These are phyloP conservation scores for Neodiprion lecontei DNA, from an alignment of 1,140 invertebrate species.

Conservation along the genomic window DNA sequence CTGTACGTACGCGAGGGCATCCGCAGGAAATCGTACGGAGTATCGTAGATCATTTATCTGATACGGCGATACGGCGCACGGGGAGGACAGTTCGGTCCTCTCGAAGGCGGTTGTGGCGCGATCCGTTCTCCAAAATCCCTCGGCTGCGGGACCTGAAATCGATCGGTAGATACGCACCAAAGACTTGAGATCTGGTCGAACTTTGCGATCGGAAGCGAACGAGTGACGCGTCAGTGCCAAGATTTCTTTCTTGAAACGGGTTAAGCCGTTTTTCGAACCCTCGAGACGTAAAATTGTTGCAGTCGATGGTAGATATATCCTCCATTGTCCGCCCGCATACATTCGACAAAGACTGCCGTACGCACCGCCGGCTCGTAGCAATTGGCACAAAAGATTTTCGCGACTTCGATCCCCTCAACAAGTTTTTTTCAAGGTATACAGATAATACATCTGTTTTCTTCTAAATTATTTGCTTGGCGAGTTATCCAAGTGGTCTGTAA, in stretches of 20 bases:
- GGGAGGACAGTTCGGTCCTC: no score
- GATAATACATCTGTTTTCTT: slow-evolving; percentile 9
- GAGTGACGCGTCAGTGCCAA: background rate
- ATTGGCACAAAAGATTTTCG: slow-evolving; percentile 46
- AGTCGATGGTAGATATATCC: slow-evolving; percentile 13
- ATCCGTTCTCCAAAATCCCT: no score
- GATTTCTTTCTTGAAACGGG: slow-evolving; percentile 34
- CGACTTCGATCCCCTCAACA: slow-evolving; percentile 35
- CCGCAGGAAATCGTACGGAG: no score
- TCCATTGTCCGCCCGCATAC: background rate
- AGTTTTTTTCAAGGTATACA: background rate
- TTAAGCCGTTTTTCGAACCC: slow-evolving; percentile 29
- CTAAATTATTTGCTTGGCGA: slow-evolving; percentile 40
- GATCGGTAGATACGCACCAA: no score
- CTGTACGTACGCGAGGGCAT: no score
- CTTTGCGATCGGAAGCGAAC: no score
- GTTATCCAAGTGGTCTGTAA: slow-evolving; percentile 37
- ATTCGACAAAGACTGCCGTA: background rate
- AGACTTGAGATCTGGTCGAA: no score
- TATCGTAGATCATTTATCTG: no score
- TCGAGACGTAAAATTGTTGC: slow-evolving; percentile 3
- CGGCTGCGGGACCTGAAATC: no score
- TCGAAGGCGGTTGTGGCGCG: no score
- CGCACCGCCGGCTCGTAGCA: background rate
- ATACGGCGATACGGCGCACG: no score